Base-by-base conservation (phyloP, 1,140 invertebrate genomes). In the Stegodyphus mimosarum region DNA sequence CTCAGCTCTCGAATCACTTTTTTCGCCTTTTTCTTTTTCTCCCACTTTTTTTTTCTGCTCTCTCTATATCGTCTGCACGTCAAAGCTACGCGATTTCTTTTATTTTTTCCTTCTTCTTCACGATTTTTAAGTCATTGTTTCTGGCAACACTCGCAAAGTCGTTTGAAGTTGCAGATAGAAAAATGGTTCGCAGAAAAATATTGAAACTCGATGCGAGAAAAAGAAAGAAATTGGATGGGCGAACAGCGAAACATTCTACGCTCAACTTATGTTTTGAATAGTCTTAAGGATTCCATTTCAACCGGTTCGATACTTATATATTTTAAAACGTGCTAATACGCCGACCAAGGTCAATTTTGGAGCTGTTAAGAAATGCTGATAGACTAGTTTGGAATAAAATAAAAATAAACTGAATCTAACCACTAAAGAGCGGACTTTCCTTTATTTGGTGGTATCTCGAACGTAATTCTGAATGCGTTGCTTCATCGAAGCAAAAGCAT, bases 111-210 rank as follows among this genome's bases (percentile, higher is more conserved):
- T 79, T 79, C 15, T 48, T 17, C 50, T 71, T 33, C 52, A 64
- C 78, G 81, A 84, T 84, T 84, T 84, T 84, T 84, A 64, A 71
- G 81, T 84, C 81, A 84, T 84, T 84, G 81, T 84, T 84, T 84
- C 81, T 75, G 73, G 78, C 67, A 81, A 81, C 64, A 60, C 53
- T 64, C 51, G 72, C 81, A 73, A 84, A 84, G 81, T 84, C 81
- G 73, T 84, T 84, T 66, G 81, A 76, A 84, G 81, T 76, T 84
- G 76, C 72, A 53, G 53, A 52, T 69, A 67, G 76, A 73, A 84
- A 84, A 84, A 84, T 69, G 18, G 71, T n/a, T 55, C 53, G 6
- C 71, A 49, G 49, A 53, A 73, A 73, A 73, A 33, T 17, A 13
- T 73, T 15, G 33, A 33, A 55, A 55, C 15, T 15, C 33, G 33